Evolutionary conservation across 2,888 invertebrate species (phyloP), one percentile per base, ranked within the genome.

Genomic region (Pristionchus mayeri): DNA sequence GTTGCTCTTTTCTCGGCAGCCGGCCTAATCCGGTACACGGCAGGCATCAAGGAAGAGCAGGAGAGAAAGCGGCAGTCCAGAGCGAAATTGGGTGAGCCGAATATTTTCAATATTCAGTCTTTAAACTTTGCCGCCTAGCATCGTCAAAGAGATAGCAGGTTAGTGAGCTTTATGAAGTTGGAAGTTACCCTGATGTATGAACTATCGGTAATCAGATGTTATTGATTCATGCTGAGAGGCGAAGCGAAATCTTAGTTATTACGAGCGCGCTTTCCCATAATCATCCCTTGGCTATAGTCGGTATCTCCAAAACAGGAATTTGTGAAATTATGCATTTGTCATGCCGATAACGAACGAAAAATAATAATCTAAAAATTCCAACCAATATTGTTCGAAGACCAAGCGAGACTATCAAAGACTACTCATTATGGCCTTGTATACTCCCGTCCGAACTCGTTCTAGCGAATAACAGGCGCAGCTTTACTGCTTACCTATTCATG

Each of bases 1-100:
- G 91, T 91, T 71, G 91, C 91, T 60, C 86, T 91, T 30, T 91
- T 91, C 86, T 88, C 89, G 52, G 90, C 91, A 48, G 91, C 91
- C 75, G 91, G 91, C 40, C 88, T 91, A 11, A 90, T 91, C 63
- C 87, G 87, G 85, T 90, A 89, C 78, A 91, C 91, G 37, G 91
- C 90, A 50, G 91, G 91, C 76, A 88, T 91, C 84, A 87, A 88
- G 84, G 88, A 40, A 18, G 71, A 71, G 30, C 7, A 30, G 44
- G 71, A 88, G 82, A 48, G 80, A 37, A 50, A 54, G 21, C 34
- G 80, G 40, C 44, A 40, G 11, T 44, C 48, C n/a, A 24, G 44
- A 0, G 63, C 30, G 0, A 44, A 48, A 63, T 30, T 63, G 2
- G 82, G 63, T 82, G 30, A 63, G 40, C 27, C 60, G 9, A 40